phyloP scores from a whole-genome alignment of 2,113 vertebrate genomes.

The Zeus faber region DNA sequence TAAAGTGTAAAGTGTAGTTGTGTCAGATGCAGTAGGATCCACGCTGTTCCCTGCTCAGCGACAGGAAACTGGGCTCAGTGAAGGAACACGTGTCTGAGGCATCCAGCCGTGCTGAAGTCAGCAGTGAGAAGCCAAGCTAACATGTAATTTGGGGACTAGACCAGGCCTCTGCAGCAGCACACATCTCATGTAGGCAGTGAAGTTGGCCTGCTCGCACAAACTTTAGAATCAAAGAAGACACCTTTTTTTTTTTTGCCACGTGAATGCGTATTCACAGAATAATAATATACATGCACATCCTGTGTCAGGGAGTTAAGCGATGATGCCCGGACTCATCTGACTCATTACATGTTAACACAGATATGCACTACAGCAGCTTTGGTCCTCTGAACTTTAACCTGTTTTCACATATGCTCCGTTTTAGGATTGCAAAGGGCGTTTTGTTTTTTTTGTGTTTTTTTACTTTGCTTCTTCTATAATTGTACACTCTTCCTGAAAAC shows the following conservation, averaged over 20 bases:
- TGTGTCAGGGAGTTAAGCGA: too few relatives aligned
- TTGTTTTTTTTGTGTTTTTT: too few relatives aligned
- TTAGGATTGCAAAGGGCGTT: background rate
- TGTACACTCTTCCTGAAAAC: constrained; percentile 56
- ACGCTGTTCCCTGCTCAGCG: constrained; percentile 51
- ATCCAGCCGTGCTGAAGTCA: constrained; percentile 61
- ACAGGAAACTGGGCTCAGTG: constrained; percentile 56
- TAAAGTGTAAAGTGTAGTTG: constrained; percentile 17
- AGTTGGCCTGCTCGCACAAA: constrained; percentile 15
- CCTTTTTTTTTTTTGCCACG: too few relatives aligned
- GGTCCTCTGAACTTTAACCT: background rate
- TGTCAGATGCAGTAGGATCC: constrained; percentile 21
- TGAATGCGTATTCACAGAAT: background rate
- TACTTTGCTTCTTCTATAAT: too few relatives aligned
- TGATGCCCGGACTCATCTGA: too few relatives aligned
- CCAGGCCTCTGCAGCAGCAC: constrained; percentile 19
- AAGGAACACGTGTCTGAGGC: constrained; percentile 70
- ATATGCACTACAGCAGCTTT: too few relatives aligned
- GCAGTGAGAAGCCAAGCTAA: constrained; percentile 57
- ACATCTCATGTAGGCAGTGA: too few relatives aligned
- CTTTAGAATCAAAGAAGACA: background rate
- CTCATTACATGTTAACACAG: too few relatives aligned
- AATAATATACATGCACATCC: background rate
- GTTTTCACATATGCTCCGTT: too few relatives aligned
- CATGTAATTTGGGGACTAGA: constrained; percentile 58